These are phyloP conservation scores for Deroplatys truncata DNA, from an alignment of 2,888 invertebrate species.

Conservation along the genomic window DNA sequence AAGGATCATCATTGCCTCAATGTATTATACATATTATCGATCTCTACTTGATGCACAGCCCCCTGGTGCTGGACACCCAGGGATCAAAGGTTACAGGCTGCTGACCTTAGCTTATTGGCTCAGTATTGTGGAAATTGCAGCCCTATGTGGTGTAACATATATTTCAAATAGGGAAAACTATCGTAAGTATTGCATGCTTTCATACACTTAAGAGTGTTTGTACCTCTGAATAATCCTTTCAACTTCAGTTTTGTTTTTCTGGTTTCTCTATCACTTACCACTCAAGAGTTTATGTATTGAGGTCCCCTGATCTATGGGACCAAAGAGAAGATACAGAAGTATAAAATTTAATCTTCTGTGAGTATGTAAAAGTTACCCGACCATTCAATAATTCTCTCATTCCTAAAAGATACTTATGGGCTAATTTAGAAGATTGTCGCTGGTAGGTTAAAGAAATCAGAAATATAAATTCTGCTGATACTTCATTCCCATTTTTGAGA, in stretches of 20 bases:
- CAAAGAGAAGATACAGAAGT: too few relatives aligned
- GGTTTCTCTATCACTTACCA: neutral
- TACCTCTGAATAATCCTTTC: neutral
- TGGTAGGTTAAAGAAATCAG: too few relatives aligned
- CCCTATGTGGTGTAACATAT: conserved; percentile 88
- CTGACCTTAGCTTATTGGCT: conserved; percentile 74
- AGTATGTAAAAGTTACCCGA: too few relatives aligned
- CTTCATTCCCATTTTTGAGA: too few relatives aligned
- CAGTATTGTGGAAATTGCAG: conserved; percentile 77
- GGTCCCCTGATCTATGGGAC: too few relatives aligned
- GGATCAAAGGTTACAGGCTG: conserved; percentile 48
- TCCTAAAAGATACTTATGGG: too few relatives aligned
- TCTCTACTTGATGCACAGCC: conserved; percentile 52
- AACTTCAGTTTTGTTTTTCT: neutral
- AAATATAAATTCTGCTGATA: too few relatives aligned
- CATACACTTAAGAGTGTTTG: neutral
- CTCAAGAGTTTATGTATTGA: too few relatives aligned
- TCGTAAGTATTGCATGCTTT: conserved; percentile 61
- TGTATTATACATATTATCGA: conserved; percentile 79
- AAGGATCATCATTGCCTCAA: conserved; percentile 79
- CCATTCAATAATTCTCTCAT: too few relatives aligned
- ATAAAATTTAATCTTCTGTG: too few relatives aligned
- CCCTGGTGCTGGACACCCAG: conserved; percentile 36
- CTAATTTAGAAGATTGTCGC: too few relatives aligned
- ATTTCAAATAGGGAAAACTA: conserved; percentile 93